phyloP scores from a whole-genome alignment of 2,888 invertebrate genomes.

The Lutraria lutraria region DNA sequence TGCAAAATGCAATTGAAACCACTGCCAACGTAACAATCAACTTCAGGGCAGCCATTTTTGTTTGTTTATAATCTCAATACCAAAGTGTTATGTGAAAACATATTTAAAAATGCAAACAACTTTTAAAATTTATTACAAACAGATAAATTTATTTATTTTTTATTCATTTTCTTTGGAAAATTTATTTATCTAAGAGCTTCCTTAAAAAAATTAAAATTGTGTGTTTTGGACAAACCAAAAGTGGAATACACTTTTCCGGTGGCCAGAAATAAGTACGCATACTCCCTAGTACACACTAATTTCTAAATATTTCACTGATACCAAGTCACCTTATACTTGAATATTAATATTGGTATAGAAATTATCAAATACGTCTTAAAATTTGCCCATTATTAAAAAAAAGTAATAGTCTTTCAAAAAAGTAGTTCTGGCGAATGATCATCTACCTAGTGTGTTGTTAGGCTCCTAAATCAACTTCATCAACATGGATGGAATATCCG shows the following conservation, averaged over 20 bases:
- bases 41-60: conserved; percentile 80
- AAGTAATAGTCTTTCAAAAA: conserved; percentile 20
- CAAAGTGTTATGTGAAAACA: not conserved
- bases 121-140: not conserved
- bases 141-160: conserved; percentile 8
- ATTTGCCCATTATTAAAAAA: not conserved
- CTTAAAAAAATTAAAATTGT: not conserved
- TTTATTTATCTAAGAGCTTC: not conserved
- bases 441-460: conserved; percentile 65
- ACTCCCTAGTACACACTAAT: not conserved
- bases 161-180: not conserved
- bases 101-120: not conserved
- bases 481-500: conserved; percentile 76
- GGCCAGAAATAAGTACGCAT: not conserved
- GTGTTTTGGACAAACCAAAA: conserved; percentile 13
- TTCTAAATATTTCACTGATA: not conserved
- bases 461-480: conserved; percentile 82
- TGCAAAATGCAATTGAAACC: conserved; percentile 65
- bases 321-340: not conserved
- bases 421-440: conserved; percentile 63
- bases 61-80: conserved; percentile 54
- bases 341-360: not conserved
- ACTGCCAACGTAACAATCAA: conserved; percentile 83
- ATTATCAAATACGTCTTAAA: not conserved
- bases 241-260: conserved; percentile 17